phyloP scores from a whole-genome alignment of 2,797 vertebrate species.

The Mus caroli region DNA sequence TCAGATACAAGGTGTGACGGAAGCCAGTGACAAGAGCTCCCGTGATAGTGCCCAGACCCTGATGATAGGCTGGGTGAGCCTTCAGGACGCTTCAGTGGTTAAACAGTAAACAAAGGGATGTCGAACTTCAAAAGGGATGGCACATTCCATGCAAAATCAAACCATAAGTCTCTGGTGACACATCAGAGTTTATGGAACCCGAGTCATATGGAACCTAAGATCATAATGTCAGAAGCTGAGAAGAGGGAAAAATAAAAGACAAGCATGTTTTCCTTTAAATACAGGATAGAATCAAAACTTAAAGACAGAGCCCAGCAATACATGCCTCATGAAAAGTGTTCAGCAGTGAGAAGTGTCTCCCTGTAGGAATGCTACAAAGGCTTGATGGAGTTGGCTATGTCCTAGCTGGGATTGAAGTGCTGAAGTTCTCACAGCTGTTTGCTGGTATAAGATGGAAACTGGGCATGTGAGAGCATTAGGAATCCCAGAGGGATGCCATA shows the following conservation, averaged over 20 bases:
- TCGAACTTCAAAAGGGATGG: conserved; percentile 88
- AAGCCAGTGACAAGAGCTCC: conserved; percentile 89
- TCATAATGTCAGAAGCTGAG: conserved; percentile 79
- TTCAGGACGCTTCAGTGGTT: conserved; percentile 86
- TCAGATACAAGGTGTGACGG: conserved; percentile 89
- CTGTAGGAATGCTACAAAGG: conserved; percentile 10
- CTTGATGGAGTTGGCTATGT: neutral
- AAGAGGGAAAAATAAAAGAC: conserved; percentile 77
- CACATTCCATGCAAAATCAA: conserved; percentile 83
- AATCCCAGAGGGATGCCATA: neutral
- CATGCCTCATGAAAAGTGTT: neutral
- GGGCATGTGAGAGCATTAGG: neutral
- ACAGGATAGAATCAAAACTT: neutral
- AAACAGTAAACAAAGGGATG: conserved; percentile 86
- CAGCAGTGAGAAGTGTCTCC: neutral
- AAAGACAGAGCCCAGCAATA: neutral
- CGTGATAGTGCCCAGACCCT: conserved; percentile 88
- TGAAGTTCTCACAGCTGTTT: conserved; percentile 10
- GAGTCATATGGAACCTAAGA: conserved; percentile 82
- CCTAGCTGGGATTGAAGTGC: neutral
- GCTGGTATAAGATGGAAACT: neutral
- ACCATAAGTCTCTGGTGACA: conserved; percentile 83
- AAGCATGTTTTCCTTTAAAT: conserved; percentile 80
- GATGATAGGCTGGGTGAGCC: conserved; percentile 86
- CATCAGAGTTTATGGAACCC: conserved; percentile 84